A percentile compares a stretch with the other conserved stretches of the same genome.
Conservation (phyloP, 2,888 invertebrate genomes). For the Onchidella celtica region DNA sequence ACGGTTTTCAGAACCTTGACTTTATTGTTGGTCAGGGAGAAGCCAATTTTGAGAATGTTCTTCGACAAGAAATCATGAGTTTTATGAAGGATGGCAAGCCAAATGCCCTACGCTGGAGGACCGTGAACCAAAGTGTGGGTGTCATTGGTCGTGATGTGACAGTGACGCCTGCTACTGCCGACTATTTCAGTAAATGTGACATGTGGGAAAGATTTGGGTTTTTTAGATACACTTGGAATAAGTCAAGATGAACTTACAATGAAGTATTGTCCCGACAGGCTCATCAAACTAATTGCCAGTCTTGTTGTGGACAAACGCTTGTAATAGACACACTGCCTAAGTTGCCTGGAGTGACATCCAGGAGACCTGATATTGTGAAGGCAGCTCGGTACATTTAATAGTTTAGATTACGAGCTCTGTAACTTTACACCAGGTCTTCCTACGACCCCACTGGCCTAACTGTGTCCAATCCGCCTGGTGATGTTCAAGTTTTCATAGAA, state of each 20-base stretch:
- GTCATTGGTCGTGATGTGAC: constrained; percentile 24
- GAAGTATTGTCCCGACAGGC: no score
- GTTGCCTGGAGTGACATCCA: no score
- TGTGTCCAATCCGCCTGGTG: no score
- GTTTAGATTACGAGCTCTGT: no score
- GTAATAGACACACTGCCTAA: no score
- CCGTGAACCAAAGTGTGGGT: constrained; percentile 21
- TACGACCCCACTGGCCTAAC: no score
- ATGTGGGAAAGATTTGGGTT: constrained; percentile 38
- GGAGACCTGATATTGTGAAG: no score
- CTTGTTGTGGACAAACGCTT: no score
- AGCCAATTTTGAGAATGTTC: constrained; percentile 39
- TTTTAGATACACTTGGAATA: constrained; percentile 44
- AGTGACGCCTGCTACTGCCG: constrained; percentile 29
- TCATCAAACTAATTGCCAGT: no score
- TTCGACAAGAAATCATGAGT: constrained; percentile 42
- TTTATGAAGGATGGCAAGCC: constrained; percentile 42
- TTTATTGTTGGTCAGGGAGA: constrained; percentile 31
- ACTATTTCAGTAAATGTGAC: constrained; percentile 41
- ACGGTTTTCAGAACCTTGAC: constrained; percentile 19
- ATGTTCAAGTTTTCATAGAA: no score
- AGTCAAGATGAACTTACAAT: background rate
- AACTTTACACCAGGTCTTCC: no score
- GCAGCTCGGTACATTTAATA: no score
- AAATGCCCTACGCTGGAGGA: constrained; percentile 26